Evolutionary conservation across 2,797 vertebrate species (phyloP).

Genomic region (Pseudomugil gertrudae): DNA sequence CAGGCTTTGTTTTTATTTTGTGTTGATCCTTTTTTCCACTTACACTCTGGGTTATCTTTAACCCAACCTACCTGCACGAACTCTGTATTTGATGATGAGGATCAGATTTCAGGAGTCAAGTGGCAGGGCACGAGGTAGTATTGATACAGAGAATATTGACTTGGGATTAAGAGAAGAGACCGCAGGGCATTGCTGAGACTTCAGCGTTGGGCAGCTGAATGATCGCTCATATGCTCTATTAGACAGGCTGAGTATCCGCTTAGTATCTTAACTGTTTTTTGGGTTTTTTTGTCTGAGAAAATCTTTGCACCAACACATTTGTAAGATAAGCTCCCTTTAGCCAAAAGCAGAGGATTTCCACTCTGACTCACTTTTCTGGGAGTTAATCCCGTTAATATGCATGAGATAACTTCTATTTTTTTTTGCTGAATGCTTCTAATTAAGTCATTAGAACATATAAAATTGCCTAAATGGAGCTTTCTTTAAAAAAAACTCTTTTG

Average conservation of each 20-base stretch:
- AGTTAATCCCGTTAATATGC: background rate
- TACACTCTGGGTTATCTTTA: background rate
- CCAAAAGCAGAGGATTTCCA: background rate
- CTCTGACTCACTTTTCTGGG: background rate
- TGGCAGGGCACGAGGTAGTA: conserved; percentile 34
- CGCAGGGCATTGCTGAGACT: conserved; percentile 13
- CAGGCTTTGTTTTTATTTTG: background rate
- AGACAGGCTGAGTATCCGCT: conserved; percentile 44
- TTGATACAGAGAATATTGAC: conserved; percentile 63
- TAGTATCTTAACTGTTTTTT: too few species aligned
- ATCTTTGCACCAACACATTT: conserved; percentile 19
- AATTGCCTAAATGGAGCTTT: background rate
- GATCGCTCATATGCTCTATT: conserved; percentile 51
- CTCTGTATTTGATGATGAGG: conserved; percentile 27
- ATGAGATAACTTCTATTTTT: background rate
- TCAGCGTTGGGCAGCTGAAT: conserved; percentile 33
- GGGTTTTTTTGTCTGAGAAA: conserved; percentile 28
- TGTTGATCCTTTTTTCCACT: background rate
- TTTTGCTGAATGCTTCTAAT: background rate
- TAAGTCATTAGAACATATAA: background rate
- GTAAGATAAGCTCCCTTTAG: background rate
- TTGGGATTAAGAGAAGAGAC: conserved; percentile 44
- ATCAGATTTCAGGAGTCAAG: conserved; percentile 46
- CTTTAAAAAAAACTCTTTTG: background rate
- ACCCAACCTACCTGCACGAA: conserved; percentile 2